Evolutionary conservation across 2,797 vertebrate genomes (phyloP).

Genomic region (Sebastes nivosus): DNA sequence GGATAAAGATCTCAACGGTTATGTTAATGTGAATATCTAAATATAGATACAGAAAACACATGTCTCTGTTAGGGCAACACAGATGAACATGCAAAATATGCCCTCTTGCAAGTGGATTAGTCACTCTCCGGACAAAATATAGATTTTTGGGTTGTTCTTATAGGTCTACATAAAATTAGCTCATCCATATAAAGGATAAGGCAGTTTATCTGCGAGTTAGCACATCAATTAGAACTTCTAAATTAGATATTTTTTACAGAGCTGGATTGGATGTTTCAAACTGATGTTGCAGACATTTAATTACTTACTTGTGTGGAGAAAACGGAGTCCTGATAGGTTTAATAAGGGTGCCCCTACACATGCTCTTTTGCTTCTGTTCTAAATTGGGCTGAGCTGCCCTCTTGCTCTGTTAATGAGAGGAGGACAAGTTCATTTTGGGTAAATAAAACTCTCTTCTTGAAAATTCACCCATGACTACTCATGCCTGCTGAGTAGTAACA

Average conservation of each 20-base stretch:
- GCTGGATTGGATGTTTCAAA: background rate
- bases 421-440: background rate
- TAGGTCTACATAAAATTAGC: background rate
- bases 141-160: background rate
- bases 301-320: background rate
- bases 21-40: background rate
- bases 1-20: background rate
- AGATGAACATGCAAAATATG: background rate
- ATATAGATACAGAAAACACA: constrained; percentile 8
- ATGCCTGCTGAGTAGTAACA: no score
- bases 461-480: no score
- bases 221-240: background rate
- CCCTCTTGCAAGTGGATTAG: background rate
- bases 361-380: background rate
- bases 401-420: background rate
- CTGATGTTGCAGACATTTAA: background rate
- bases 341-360: no score
- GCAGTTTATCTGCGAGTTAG: background rate
- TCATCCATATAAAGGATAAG: background rate
- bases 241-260: background rate
- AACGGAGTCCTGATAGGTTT: background rate
- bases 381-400: background rate
- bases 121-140: background rate
- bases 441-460: no score
- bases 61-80: background rate